Evolutionary conservation across 2,113 vertebrate genomes (phyloP).

Genomic region (Megaceryle maxima): DNA sequence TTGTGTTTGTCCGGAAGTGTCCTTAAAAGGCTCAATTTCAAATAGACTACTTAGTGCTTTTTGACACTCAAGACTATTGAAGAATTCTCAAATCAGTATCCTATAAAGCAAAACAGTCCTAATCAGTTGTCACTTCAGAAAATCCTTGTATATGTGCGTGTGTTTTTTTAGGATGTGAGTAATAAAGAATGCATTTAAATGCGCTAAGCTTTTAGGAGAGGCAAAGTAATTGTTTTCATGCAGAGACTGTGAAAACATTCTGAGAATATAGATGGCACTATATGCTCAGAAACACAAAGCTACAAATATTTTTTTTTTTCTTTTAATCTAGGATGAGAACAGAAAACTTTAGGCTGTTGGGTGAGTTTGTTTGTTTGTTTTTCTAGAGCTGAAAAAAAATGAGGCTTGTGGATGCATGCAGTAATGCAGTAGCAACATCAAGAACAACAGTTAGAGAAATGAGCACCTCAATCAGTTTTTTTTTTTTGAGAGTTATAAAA

Average conservation of each 20-base stretch:
- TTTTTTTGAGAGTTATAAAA: not conserved
- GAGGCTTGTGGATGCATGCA: not conserved
- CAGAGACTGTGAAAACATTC: conserved; percentile 16
- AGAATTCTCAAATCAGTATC: not conserved
- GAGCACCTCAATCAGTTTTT: not conserved
- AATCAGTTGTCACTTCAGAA: conserved; percentile 2
- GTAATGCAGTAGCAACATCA: not conserved
- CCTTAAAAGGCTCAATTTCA: not conserved
- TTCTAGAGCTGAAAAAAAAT: not conserved
- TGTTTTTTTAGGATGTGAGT: not conserved
- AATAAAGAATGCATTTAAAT: not conserved
- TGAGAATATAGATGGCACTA: conserved; percentile 33
- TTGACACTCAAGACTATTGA: not conserved
- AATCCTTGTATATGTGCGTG: not conserved
- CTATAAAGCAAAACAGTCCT: not conserved
- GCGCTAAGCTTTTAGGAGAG: not conserved
- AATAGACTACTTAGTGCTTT: not conserved
- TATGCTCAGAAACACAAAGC: conserved; percentile 8
- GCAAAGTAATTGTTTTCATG: not conserved
- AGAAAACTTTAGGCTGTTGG: not conserved
- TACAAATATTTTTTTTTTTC: not conserved
- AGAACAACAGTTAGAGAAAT: not conserved
- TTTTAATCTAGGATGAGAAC: not conserved
- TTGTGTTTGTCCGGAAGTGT: not conserved
- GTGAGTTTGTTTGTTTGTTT: not conserved